phyloP scores from a whole-genome alignment of 2,113 vertebrate species.

The Colius striatus region DNA sequence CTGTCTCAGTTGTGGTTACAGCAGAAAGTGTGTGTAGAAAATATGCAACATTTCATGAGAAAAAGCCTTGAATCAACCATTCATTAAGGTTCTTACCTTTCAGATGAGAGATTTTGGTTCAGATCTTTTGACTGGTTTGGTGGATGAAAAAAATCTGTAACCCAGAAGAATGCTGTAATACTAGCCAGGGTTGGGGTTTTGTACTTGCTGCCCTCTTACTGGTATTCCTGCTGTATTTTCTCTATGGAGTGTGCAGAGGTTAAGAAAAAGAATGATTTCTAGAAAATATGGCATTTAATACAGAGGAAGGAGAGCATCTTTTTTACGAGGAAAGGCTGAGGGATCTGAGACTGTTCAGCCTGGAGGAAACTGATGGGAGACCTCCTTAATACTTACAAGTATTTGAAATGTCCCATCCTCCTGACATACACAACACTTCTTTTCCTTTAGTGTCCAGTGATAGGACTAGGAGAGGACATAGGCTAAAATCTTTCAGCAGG shows the following conservation, averaged over 20 bases:
- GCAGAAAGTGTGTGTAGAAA: not conserved
- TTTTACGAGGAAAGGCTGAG: too few relatives aligned
- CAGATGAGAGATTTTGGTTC: not conserved
- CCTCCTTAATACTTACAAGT: too few relatives aligned
- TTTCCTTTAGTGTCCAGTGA: too few relatives aligned
- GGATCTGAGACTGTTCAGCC: too few relatives aligned
- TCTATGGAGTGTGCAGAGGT: not conserved
- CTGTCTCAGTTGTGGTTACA: constrained; percentile 1
- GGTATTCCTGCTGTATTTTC: not conserved
- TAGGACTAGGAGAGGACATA: not conserved
- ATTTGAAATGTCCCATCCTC: too few relatives aligned
- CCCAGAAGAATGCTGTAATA: not conserved
- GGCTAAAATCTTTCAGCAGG: not conserved
- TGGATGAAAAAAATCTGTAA: not conserved
- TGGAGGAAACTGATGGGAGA: too few relatives aligned
- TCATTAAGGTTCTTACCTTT: constrained; percentile 1
- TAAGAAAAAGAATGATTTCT: not conserved
- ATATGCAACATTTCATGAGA: not conserved
- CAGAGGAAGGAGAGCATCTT: not conserved
- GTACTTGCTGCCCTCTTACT: not conserved
- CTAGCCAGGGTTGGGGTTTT: not conserved
- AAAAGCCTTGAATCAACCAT: not conserved
- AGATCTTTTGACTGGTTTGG: not conserved
- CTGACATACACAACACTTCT: too few relatives aligned
- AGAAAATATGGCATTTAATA: not conserved